Evolutionary conservation across 2,888 invertebrate species (phyloP).

Genomic region (Apamea epomidion): DNA sequence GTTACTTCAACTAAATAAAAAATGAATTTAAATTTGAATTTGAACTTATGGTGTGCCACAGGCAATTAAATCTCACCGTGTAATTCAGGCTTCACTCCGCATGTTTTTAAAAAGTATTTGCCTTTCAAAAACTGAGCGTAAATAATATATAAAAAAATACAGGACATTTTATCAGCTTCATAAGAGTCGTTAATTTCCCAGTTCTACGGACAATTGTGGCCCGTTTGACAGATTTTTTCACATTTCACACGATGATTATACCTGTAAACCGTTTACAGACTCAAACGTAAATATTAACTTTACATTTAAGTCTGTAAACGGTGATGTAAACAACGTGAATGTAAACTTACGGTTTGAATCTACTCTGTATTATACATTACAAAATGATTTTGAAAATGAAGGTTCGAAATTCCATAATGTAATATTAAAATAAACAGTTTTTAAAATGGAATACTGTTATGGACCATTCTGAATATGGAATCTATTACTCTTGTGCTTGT

Average conservation of each 20-base stretch:
- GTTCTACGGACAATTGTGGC: slow-evolving; percentile 60
- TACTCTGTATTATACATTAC: slow-evolving; percentile 35
- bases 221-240: slow-evolving; percentile 67
- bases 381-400: slow-evolving; percentile 24
- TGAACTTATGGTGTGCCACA: not conserved
- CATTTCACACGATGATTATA: slow-evolving; percentile 68
- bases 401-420: slow-evolving; percentile 21
- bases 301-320: slow-evolving; percentile 54
- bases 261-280: slow-evolving; percentile 48
- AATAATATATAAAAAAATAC: not conserved
- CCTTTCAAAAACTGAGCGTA: not conserved
- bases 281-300: slow-evolving; percentile 51
- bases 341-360: slow-evolving; percentile 65
- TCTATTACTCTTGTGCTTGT: slow-evolving; percentile 54
- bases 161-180: not conserved
- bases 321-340: slow-evolving; percentile 29
- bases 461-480: slow-evolving; percentile 37
- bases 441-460: slow-evolving; percentile 26
- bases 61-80: not conserved
- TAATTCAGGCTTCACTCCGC: not conserved
- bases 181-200: slow-evolving; percentile 47
- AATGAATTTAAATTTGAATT: too few relatives aligned
- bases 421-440: slow-evolving; percentile 27
- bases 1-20: not conserved
- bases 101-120: not conserved